Base-by-base conservation (phyloP, 1,140 invertebrate genomes). In the Heliconius nattereri region DNA sequence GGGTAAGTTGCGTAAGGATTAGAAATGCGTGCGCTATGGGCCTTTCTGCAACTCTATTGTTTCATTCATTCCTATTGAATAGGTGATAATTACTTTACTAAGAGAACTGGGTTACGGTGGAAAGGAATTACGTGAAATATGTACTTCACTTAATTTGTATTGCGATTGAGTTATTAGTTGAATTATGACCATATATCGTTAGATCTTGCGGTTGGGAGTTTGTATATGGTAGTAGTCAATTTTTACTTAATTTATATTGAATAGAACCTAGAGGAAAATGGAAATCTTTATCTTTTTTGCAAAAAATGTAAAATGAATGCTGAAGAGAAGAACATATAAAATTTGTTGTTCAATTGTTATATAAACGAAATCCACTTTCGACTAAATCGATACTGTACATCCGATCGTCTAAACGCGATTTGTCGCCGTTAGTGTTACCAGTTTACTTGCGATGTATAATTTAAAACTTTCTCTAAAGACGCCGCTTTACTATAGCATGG, bases 381-480 rank as follows among this genome's bases (percentile, higher is more conserved):
- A 66, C 35, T 78, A 76, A 78, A 73, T 79, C 73, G 52, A 72
- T 76, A 57, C 45, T 72, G 73, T 32, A 54, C 73, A 75, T 78
- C 72, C 80, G 73, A 75, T 40, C 54, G 52, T 75, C 72, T 74
- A 78, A 73, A 71, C 74, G 20, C 78, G 80, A 82, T 78, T 85
- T 86, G 85, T 87, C 85, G 80, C 84, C 81, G 79, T 89, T 85
- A 91, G 75, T 87, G 86, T 87, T 91, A 87, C 90, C 83, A 89
- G 87, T 91, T 91, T 89, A 89, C 86, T 81, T 87, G 85, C 85
- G 84, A 88, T 85, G 88, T 90, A 90, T 91, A 93, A 92, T 93
- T 91, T 92, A 87, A 89, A 91, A 93, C 91, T 93, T 93, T 93
- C 90, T 90, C 91, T 88, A 86, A 86, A 87, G 84, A 86, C 83